Evolutionary conservation across 2,888 invertebrate species (phyloP), one percentile per base, ranked within the genome.

Genomic region (Andrena trimmerana): DNA sequence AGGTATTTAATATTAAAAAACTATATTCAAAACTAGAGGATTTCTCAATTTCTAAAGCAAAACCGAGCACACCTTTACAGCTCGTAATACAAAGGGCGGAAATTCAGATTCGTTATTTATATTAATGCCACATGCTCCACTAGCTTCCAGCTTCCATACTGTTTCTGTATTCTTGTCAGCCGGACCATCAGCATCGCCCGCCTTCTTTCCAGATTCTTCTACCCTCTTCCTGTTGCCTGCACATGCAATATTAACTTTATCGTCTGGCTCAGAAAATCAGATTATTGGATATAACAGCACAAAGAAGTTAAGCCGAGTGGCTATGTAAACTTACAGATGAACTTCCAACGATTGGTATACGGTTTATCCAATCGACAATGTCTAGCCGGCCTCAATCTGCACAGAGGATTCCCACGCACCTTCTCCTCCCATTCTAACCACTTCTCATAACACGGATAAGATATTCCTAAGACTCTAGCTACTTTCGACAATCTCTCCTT

Each of bases 51-150:
- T 52, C 1, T 65, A 78, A 81, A 89, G 81, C 73, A 84, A 85
- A 89, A 86, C 67, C 48, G 42, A 66, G 70, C 91, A 90, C 93
- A 94, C 94, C 93, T 94, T 94, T 77, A 93, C 93, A 90, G 93
- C 93, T 88, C 90, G 91, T 91, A 93, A 91, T 88, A 94, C 93
- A 91, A 92, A 94, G 89, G 92, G 88, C 88, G 94, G 94, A 89
- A 93, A 92, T 87, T 93, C 91, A 69, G 90, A 89, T 86, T 88
- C 84, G 89, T 92, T 90, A 89, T 93, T 91, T 84, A 90, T 89
- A 91, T 92, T 92, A 86, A 91, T 89, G 91, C 91, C 91, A 90
- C 91, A 90, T 76, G 90, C 88, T 85, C 90, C 93, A 72, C 90
- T 90, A 85, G 92, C 89, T 89, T 92, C 90, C 89, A 94, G 85